These are phyloP conservation scores for Trilocha varians DNA, from an alignment of 2,888 invertebrate genomes.

Conservation along the genomic window DNA sequence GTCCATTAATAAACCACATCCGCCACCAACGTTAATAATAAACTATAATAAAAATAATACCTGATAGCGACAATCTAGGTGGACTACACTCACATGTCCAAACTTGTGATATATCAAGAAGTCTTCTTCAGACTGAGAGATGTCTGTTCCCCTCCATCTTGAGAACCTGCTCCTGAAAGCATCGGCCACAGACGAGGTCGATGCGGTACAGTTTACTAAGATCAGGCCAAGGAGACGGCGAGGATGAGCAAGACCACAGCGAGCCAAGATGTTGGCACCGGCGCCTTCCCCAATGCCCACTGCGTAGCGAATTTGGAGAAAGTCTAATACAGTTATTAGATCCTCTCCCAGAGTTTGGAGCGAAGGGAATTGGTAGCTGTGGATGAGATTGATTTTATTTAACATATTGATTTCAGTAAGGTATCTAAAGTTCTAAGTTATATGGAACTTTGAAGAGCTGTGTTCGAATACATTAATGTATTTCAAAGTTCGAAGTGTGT, in stretches of 20 bases:
- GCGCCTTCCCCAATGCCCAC: conserved; percentile 91
- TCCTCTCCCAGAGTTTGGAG: conserved; percentile 88
- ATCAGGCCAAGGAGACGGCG: conserved; percentile 84
- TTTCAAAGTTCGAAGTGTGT: no score
- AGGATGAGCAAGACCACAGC: conserved; percentile 88
- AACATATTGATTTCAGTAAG: background rate
- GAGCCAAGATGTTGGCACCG: conserved; percentile 88
- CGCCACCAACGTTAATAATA: conserved; percentile 25
- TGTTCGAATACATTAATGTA: no score
- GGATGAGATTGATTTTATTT: conserved; percentile 3
- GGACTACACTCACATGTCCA: conserved; percentile 84
- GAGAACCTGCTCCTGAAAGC: conserved; percentile 90
- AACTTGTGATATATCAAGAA: conserved; percentile 93
- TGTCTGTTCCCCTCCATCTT: conserved; percentile 86
- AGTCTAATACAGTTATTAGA: conserved; percentile 84
- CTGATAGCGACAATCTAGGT: conserved; percentile 48
- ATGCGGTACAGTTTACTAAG: conserved; percentile 90
- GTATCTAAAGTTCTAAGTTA: background rate
- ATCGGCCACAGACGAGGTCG: conserved; percentile 88
- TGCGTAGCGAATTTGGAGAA: conserved; percentile 86
- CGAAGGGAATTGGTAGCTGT: conserved; percentile 85
- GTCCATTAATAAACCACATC: no score
- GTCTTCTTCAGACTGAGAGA: conserved; percentile 90
- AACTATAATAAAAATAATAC: no score
- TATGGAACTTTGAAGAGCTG: no score